These are phyloP conservation scores for Digitonthophagus gazella DNA, from an alignment of 2,888 invertebrate species.

Conservation along the genomic window DNA sequence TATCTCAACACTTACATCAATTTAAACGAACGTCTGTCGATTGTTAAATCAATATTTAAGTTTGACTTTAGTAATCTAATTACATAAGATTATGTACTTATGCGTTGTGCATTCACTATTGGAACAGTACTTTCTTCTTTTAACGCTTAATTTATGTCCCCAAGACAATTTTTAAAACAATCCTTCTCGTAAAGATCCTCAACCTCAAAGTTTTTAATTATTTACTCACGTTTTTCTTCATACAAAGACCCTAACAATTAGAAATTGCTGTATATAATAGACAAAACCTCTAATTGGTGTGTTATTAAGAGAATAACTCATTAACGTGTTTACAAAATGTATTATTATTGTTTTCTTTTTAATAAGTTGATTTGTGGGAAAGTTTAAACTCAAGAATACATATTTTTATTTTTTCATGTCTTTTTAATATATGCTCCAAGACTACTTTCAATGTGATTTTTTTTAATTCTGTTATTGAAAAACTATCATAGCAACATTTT, in stretches of 20 bases:
- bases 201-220: not conserved
- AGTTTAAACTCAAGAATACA: not conserved
- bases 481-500: no score
- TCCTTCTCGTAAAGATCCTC: not conserved
- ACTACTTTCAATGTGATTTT: no score
- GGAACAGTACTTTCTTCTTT: no score
- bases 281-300: not conserved
- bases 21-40: no score
- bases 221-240: not conserved
- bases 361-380: not conserved
- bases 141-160: not conserved
- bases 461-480: no score
- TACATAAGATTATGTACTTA: no score
- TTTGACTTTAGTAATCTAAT: no score
- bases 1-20: no score
- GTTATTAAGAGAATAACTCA: not conserved
- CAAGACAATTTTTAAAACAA: not conserved
- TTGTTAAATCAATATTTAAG: no score
- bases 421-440: no score
- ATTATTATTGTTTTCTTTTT: not conserved
- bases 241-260: not conserved
- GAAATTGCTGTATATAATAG: not conserved
- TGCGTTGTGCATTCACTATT: no score
- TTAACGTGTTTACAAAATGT: not conserved
- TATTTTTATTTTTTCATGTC: no score